These are phyloP conservation scores for Epinephelus cyanopodus DNA, from an alignment of 2,113 vertebrate genomes.

Conservation along the genomic window DNA sequence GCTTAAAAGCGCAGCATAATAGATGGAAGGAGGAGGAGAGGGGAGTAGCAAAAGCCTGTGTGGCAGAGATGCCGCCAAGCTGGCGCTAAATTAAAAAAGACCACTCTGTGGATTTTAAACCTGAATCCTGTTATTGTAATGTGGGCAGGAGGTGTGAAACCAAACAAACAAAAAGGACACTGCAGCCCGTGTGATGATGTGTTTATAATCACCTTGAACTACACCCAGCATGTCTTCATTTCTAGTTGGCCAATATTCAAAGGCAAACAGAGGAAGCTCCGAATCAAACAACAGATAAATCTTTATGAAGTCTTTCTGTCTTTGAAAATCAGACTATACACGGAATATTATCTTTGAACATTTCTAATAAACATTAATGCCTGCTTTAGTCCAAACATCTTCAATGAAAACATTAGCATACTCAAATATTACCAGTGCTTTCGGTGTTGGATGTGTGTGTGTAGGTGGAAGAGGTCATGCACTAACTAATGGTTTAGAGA, in stretches of 20 bases:
- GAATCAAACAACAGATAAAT: neutral
- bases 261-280: neutral
- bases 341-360: neutral
- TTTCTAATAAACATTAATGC: neutral
- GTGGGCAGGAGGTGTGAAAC: neutral
- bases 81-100: constrained; percentile 33
- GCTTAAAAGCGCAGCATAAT: neutral
- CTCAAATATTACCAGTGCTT: constrained; percentile 26
- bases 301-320: neutral
- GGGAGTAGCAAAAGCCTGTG: constrained; percentile 4
- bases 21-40: neutral
- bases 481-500: neutral
- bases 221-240: neutral
- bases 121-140: neutral
- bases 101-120: neutral
- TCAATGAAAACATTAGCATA: constrained; percentile 35
- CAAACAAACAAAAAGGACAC: constrained; percentile 3
- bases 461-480: neutral
- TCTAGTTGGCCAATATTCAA: neutral
- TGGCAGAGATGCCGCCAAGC: constrained; percentile 28
- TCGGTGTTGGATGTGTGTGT: neutral
- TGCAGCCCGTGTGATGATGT: neutral
- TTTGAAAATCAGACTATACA: neutral
- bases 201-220: neutral
- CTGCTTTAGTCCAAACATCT: constrained; percentile 24